Percentiles rank a stretch among this genome's conserved stretches.
Evolutionary conservation across 2,113 vertebrate species (phyloP).

Genomic region (Burhinus oedicnemus): DNA sequence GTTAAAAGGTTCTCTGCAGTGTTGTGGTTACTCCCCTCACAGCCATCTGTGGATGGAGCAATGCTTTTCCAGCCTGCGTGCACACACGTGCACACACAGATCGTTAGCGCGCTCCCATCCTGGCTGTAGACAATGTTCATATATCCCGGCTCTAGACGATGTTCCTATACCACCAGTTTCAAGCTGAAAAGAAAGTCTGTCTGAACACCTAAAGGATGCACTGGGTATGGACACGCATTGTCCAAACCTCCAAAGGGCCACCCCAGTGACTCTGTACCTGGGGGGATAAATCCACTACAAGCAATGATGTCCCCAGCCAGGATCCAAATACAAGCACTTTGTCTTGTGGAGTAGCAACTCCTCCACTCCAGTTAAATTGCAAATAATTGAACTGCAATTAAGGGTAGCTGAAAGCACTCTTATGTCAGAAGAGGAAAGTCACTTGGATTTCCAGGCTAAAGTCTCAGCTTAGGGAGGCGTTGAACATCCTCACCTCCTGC

Average conservation of each 20-base stretch:
- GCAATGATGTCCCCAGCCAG: not conserved
- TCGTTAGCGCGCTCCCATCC: fast-evolving
- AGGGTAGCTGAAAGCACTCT: not conserved
- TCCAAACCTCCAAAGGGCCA: not conserved
- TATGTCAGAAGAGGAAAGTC: not conserved
- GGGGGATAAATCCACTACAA: not conserved
- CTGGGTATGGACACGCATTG: fast-evolving
- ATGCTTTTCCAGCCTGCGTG: not conserved
- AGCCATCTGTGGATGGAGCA: not conserved
- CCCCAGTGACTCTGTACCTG: not conserved
- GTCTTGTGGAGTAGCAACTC: not conserved
- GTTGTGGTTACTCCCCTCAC: not conserved
- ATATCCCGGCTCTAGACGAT: not conserved
- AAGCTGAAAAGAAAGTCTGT: not conserved
- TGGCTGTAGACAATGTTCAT: not conserved
- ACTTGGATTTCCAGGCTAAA: not conserved
- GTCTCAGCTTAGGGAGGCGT: not conserved
- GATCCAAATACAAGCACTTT: not conserved
- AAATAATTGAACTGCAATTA: not conserved
- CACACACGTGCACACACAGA: not conserved
- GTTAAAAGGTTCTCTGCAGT: not conserved
- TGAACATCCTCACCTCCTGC: not conserved
- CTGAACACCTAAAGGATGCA: not conserved
- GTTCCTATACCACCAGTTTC: not conserved
- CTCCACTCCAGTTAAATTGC: not conserved